Conservation (phyloP, 2,888 invertebrate genomes). For the Alitta virens region DNA sequence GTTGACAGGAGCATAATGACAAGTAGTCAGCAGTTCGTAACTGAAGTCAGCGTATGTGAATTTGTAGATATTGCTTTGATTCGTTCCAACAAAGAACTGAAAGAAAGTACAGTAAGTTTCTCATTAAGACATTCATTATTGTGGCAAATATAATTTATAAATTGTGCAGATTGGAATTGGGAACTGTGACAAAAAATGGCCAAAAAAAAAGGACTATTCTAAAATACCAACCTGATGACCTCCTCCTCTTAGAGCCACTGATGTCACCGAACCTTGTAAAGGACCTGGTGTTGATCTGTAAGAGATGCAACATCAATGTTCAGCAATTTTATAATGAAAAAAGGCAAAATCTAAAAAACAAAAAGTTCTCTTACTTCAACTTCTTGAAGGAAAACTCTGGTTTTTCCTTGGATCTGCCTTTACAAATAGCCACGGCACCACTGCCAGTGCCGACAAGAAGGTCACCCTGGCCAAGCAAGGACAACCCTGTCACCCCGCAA, state of each 20-base stretch:
- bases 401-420: slow-evolving; percentile 3
- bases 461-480: slow-evolving; percentile 47
- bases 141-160: too few relatives aligned
- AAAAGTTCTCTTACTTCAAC: too few relatives aligned
- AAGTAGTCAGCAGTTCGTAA: slow-evolving; percentile 73
- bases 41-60: slow-evolving; percentile 68
- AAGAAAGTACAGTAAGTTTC: too few relatives aligned
- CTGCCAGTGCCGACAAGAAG: slow-evolving; percentile 79
- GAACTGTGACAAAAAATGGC: too few relatives aligned
- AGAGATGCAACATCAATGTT: not conserved
- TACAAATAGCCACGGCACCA: slow-evolving; percentile 65
- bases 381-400: too few relatives aligned
- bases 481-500: slow-evolving; percentile 54
- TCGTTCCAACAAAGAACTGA: slow-evolving; percentile 73
- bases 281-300: not conserved
- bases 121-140: too few relatives aligned
- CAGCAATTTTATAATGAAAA: too few relatives aligned
- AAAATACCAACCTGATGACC: slow-evolving; percentile 52
- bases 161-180: too few relatives aligned
- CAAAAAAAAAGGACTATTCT: too few relatives aligned
- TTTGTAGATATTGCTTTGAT: slow-evolving; percentile 76
- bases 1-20: slow-evolving; percentile 78
- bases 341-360: too few relatives aligned
- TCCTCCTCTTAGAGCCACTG: slow-evolving; percentile 62
- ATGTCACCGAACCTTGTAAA: slow-evolving; percentile 69